These are phyloP conservation scores for Agrilus mali DNA, from an alignment of 2,888 invertebrate genomes.

Conservation along the genomic window DNA sequence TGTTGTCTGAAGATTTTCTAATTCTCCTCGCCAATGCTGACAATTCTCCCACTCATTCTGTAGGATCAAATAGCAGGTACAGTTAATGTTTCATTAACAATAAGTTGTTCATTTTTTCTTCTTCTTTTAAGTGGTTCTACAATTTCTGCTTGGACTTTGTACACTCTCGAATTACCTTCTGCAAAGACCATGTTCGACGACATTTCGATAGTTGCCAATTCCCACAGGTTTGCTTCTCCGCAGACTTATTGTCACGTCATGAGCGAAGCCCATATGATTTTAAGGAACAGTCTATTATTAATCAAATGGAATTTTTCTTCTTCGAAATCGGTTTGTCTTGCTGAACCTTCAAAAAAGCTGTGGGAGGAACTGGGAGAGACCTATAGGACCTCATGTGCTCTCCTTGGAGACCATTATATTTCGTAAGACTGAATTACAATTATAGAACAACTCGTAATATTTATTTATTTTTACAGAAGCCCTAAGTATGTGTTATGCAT, in stretches of 20 bases:
- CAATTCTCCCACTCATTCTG: constrained; percentile 37
- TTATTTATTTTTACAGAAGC: constrained; percentile 18
- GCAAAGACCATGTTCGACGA: constrained; percentile 55
- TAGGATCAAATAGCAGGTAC: constrained; percentile 29
- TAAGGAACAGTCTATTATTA: constrained; percentile 38
- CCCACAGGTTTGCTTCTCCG: constrained; percentile 49
- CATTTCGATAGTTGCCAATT: constrained; percentile 53
- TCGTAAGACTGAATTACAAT: constrained; percentile 27
- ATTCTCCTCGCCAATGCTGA: constrained; percentile 45
- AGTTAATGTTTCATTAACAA: background rate
- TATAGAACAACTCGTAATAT: background rate
- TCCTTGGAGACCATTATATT: constrained; percentile 44
- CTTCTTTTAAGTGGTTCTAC: constrained; percentile 24
- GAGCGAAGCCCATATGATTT: constrained; percentile 58
- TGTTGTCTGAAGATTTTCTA: constrained; percentile 38
- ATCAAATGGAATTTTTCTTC: constrained; percentile 20
- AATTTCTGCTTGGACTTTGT: constrained; percentile 52
- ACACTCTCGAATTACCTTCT: constrained; percentile 52
- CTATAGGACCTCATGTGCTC: constrained; percentile 41
- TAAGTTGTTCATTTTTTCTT: background rate
- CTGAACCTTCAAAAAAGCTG: constrained; percentile 20
- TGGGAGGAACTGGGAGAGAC: constrained; percentile 32
- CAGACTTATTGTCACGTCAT: constrained; percentile 59
- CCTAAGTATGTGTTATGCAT: constrained; percentile 30
- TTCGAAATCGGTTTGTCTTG: constrained; percentile 19